These are phyloP conservation scores for Parthenolecanium corni DNA, from an alignment of 2,888 invertebrate species.

Conservation along the genomic window DNA sequence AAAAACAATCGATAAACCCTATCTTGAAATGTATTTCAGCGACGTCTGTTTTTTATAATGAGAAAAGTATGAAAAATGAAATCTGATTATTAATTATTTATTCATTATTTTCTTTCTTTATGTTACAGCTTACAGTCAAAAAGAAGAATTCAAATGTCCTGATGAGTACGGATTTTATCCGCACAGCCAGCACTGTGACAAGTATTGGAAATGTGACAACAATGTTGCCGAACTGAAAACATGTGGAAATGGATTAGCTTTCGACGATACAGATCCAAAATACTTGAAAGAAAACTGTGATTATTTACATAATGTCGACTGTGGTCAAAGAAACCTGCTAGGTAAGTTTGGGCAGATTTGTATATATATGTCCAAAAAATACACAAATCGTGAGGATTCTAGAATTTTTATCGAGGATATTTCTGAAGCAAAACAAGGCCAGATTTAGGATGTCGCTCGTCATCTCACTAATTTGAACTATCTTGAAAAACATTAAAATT, in stretches of 20 bases:
- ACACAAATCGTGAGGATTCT: too few relatives aligned
- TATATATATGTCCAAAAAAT: too few relatives aligned
- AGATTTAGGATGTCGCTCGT: too few relatives aligned
- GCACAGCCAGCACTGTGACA: conserved; percentile 78
- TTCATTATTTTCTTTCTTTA: neutral
- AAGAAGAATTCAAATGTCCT: conserved; percentile 79
- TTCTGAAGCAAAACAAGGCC: too few relatives aligned
- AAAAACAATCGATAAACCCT: too few relatives aligned
- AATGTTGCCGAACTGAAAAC: conserved; percentile 78
- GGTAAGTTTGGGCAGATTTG: conserved; percentile 46
- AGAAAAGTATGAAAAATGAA: too few relatives aligned
- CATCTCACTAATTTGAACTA: too few relatives aligned
- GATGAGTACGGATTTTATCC: conserved; percentile 92
- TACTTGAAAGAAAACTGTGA: conserved; percentile 89
- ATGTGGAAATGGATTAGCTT: conserved; percentile 86
- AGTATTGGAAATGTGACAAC: conserved; percentile 91
- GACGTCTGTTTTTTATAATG: too few relatives aligned
- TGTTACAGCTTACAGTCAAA: conserved; percentile 54
- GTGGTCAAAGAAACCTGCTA: conserved; percentile 73
- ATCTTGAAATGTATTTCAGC: too few relatives aligned
- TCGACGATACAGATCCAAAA: conserved; percentile 78
- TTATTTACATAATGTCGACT: conserved; percentile 88
- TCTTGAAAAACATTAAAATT: too few relatives aligned
- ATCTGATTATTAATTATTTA: too few relatives aligned
- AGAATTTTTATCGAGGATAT: too few relatives aligned